Percentiles rank a stretch among this genome's conserved stretches.
Conservation (phyloP, 2,113 vertebrate species). For the Dissostichus mawsoni region DNA sequence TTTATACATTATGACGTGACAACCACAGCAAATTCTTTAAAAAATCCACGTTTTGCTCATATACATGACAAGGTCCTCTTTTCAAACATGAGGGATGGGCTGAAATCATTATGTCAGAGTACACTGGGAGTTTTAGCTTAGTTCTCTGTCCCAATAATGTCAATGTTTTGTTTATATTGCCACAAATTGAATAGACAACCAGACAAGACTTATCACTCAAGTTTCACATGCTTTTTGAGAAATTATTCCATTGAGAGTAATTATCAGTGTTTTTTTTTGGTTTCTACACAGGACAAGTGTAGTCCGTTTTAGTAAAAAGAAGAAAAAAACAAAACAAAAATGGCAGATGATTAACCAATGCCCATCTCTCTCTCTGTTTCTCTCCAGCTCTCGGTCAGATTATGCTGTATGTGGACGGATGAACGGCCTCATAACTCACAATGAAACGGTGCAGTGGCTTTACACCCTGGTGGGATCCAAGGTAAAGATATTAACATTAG, state of each 20-base stretch:
- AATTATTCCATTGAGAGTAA: too few species aligned
- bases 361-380: constrained; percentile 2
- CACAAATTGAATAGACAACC: too few species aligned
- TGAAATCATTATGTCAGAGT: background rate
- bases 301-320: background rate
- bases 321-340: background rate
- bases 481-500: constrained; percentile 82
- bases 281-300: background rate
- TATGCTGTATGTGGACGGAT: constrained; percentile 98
- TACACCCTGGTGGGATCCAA: constrained; percentile 95
- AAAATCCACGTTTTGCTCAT: background rate
- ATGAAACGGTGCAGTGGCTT: constrained; percentile 96
- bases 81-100: background rate
- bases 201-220: too few species aligned
- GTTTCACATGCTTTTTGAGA: too few species aligned
- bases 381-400: constrained; percentile 94
- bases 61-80: background rate
- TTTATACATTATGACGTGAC: background rate
- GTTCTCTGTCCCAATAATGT: background rate
- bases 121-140: background rate
- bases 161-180: background rate
- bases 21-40: background rate
- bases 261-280: too few species aligned
- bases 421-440: constrained; percentile 97
- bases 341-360: constrained; percentile 33